phyloP scores from a whole-genome alignment of 2,888 invertebrate species.

The Ochropleura leucogaster region DNA sequence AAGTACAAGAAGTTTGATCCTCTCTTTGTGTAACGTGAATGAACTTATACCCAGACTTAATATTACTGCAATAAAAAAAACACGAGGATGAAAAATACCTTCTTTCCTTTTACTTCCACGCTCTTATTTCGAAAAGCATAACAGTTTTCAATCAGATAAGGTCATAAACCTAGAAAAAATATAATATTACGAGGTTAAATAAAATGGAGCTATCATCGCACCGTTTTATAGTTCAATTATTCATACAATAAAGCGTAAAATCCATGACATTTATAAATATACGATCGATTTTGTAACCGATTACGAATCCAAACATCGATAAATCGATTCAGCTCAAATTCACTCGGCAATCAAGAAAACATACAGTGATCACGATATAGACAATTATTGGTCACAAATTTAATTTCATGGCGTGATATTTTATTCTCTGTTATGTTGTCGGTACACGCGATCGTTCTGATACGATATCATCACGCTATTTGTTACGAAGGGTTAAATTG shows the following conservation, averaged over 20 bases:
- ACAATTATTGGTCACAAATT: constrained; percentile 73
- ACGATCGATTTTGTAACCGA: constrained; percentile 78
- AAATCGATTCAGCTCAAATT: constrained; percentile 72
- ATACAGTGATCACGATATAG: constrained; percentile 73
- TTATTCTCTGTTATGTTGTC: constrained; percentile 73
- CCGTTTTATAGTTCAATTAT: constrained; percentile 72
- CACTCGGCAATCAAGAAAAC: constrained; percentile 75
- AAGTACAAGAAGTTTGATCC: too few relatives aligned
- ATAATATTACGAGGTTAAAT: constrained; percentile 57
- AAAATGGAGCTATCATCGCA: constrained; percentile 65
- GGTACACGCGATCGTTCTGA: constrained; percentile 78
- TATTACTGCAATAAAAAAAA: constrained; percentile 38
- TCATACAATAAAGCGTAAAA: constrained; percentile 76
- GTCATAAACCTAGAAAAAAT: constrained; percentile 30
- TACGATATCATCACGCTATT: constrained; percentile 75
- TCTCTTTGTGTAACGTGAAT: too few relatives aligned
- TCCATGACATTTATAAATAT: constrained; percentile 83
- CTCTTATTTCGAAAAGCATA: constrained; percentile 46
- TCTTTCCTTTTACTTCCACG: constrained; percentile 9
- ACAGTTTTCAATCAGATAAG: constrained; percentile 38
- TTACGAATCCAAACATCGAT: constrained; percentile 75
- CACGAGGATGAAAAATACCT: constrained; percentile 8
- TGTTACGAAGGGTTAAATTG: constrained; percentile 74
- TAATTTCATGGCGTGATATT: constrained; percentile 74
- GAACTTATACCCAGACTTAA: constrained; percentile 37